Base-by-base conservation (phyloP, 2,113 vertebrate species). In the Sylvilagus bachmani region DNA sequence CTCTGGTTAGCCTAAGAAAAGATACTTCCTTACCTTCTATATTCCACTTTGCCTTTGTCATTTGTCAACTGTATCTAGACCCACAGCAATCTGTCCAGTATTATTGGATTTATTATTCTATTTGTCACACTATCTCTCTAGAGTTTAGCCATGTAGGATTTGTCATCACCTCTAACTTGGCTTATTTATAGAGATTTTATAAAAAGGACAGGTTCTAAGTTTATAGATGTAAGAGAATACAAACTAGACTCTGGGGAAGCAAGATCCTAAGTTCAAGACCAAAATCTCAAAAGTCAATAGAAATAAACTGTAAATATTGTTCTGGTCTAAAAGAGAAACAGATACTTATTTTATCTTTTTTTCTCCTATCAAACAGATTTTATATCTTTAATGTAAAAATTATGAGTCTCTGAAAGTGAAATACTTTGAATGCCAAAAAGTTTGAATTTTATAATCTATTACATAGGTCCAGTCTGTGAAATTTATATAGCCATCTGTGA, bases 361-460 rank as follows among this genome's bases (percentile, higher is more conserved):
- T 73, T 29, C 25, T 1, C 29, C 16, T 25, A 92, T 22, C 8
- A 85, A 86, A 75, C 53, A 73, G 10, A 83, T 64, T 79, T 21
- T 88, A 8, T 88, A 70, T 3, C 14, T 73, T 36, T 73, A 55
- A 85, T 73, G 0, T 71, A 67, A 38, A 90, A 31, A 88, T 80
- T 84, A 84, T 79, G 58, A 91, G 91, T 66, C 16, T 75, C 51
- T 66, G 25, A 66, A 25, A 84, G 87, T 79, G 19, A 94, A 69
- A 17, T 64, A 38, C 14, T 90, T 69, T 91, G 86, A 92, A 29
- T 95, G 16, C 19, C 49, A 33, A 69, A 51, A 95, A 75, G 17
- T 53, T 84, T 89, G n/a, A 70, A 53, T 92, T 95, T 85, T 77
- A 55, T 85, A 81, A 90, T 78, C 36, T 87, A 24, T 84, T 92